These are phyloP conservation scores for Lasaia peninsularis DNA, from an alignment of 1,140 invertebrate species.

Conservation along the genomic window DNA sequence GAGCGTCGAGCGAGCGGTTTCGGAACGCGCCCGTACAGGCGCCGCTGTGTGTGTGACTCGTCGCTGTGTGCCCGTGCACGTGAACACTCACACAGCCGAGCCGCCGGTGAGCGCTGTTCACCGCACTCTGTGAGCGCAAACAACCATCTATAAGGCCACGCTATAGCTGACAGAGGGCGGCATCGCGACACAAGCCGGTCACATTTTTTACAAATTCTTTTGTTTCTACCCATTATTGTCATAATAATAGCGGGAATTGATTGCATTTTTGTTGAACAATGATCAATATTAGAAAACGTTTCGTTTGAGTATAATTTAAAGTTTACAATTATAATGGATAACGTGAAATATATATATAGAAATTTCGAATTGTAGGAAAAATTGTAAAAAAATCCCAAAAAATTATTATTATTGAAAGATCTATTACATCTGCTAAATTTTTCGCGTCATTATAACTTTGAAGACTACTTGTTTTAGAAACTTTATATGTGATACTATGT, in stretches of 20 bases:
- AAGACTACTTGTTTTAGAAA: too few relatives aligned
- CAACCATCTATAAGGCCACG: constrained; percentile 77
- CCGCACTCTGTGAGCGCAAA: constrained; percentile 77
- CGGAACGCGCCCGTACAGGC: constrained; percentile 67
- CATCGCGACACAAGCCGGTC: constrained; percentile 50
- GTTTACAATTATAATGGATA: background rate
- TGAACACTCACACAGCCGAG: constrained; percentile 57
- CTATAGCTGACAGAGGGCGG: constrained; percentile 73
- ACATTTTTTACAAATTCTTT: constrained; percentile 12
- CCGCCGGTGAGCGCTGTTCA: constrained; percentile 75
- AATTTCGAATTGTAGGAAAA: too few relatives aligned
- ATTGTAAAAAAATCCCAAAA: too few relatives aligned
- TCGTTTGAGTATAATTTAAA: background rate
- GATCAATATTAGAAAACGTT: background rate
- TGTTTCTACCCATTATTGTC: background rate
- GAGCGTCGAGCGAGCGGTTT: constrained; percentile 71
- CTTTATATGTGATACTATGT: too few relatives aligned
- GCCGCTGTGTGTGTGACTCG: constrained; percentile 39
- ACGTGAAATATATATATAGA: too few relatives aligned
- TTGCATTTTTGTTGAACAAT: background rate
- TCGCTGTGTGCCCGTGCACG: constrained; percentile 45
- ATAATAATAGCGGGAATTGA: background rate
- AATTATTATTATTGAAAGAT: too few relatives aligned
- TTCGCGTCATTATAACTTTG: too few relatives aligned
- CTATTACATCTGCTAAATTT: too few relatives aligned